phyloP scores from a whole-genome alignment of 2,113 vertebrate genomes.

The Stigmatopora argus region DNA sequence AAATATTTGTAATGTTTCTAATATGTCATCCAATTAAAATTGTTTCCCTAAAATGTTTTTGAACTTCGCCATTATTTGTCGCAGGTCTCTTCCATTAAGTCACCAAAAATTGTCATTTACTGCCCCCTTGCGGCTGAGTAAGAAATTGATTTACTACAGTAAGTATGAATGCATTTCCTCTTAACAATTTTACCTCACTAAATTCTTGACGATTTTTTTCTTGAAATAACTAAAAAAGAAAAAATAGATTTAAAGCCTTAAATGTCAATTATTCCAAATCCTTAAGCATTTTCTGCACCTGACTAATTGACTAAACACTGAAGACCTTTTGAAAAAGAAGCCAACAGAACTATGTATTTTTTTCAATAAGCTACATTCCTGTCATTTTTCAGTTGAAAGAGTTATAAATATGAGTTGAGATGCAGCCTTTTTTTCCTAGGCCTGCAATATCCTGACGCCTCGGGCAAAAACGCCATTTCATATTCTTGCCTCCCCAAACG shows the following conservation, averaged over 20 bases:
- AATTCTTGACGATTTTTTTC: too few relatives aligned
- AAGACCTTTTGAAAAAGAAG: neutral
- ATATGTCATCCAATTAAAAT: neutral
- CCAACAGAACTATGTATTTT: neutral
- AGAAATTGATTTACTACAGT: neutral
- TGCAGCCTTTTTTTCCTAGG: neutral
- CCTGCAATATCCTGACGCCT: neutral
- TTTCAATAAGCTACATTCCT: neutral
- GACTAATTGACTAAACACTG: too few relatives aligned
- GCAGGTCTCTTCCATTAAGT: too few relatives aligned
- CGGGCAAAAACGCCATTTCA: neutral
- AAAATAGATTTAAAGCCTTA: too few relatives aligned
- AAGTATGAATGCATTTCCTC: too few relatives aligned
- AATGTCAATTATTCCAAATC: too few relatives aligned
- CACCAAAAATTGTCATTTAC: neutral
- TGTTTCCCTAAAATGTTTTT: neutral
- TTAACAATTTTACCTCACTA: too few relatives aligned
- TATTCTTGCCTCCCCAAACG: neutral
- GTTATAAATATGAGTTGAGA: neutral
- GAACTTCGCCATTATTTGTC: neutral
- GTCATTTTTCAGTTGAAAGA: neutral
- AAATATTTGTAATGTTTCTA: neutral
- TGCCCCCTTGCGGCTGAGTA: constrained; percentile 25
- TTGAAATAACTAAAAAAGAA: too few relatives aligned
- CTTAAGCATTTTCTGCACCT: too few relatives aligned